Conservation (phyloP, 2,888 invertebrate genomes). For the Carcina quercana region DNA sequence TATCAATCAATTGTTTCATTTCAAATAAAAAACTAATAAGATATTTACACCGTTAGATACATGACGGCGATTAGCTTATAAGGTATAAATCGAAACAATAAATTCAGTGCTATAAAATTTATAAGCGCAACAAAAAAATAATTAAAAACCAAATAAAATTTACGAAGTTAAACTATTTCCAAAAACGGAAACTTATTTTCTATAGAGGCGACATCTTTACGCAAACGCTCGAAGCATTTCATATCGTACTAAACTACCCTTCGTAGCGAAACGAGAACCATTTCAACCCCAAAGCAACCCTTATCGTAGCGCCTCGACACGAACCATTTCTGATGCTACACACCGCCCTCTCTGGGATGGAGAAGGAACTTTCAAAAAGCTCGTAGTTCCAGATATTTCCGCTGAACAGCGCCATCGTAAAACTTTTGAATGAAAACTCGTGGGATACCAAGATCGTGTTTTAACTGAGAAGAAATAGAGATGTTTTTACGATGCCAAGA, state of each 20-base stretch:
- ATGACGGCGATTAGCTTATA: too few relatives aligned
- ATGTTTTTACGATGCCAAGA: conserved; percentile 32
- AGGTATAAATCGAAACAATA: too few relatives aligned
- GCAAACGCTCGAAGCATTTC: conserved; percentile 13
- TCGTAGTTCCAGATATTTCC: conserved; percentile 48
- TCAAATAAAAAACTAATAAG: too few relatives aligned
- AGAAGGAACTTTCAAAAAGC: conserved; percentile 48
- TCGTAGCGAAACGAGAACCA: conserved; percentile 22
- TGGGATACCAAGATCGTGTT: conserved; percentile 25
- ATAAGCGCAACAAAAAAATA: too few relatives aligned
- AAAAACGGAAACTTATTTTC: too few relatives aligned
- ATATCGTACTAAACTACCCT: conserved; percentile 19
- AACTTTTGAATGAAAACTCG: conserved; percentile 61
- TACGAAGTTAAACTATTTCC: too few relatives aligned
- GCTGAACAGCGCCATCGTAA: conserved; percentile 36
- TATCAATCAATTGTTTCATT: too few relatives aligned
- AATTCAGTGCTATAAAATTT: too few relatives aligned
- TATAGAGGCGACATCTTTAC: conserved; percentile 35
- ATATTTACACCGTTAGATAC: too few relatives aligned
- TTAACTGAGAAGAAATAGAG: conserved; percentile 28
- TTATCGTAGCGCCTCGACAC: conserved; percentile 16
- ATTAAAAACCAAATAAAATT: too few relatives aligned
- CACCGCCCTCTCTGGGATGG: conserved; percentile 62
- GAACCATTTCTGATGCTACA: conserved; percentile 25
- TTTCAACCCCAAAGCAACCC: conserved; percentile 35